These are phyloP conservation scores for Busseola fusca DNA, from an alignment of 2,888 invertebrate species.

Conservation along the genomic window DNA sequence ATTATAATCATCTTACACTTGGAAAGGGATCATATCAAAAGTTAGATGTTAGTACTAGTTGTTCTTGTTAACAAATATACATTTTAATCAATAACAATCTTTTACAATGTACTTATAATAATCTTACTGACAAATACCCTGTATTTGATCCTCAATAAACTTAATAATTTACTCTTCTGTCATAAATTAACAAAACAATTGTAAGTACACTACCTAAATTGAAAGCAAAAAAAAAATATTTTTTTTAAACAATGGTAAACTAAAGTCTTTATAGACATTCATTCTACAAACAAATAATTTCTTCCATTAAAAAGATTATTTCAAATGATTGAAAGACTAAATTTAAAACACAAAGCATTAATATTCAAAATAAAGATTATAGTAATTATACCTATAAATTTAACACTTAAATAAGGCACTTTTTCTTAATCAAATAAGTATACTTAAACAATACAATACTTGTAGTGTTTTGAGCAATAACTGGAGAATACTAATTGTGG, in stretches of 20 bases:
- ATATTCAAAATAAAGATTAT: slow-evolving; percentile 14
- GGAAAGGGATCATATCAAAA: slow-evolving; percentile 23
- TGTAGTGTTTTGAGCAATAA: slow-evolving; percentile 46
- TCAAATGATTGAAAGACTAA: background rate
- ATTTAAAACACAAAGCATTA: slow-evolving; percentile 1
- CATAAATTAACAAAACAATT: slow-evolving; percentile 36
- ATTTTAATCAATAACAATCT: slow-evolving; percentile 29
- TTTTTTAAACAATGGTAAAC: slow-evolving; percentile 25
- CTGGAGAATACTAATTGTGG: slow-evolving; percentile 6
- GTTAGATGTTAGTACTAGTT: slow-evolving; percentile 12
- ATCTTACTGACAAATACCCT: slow-evolving; percentile 29
- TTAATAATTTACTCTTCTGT: slow-evolving; percentile 39
- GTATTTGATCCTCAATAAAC: slow-evolving; percentile 36
- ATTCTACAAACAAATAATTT: slow-evolving; percentile 27
- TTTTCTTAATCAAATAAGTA: slow-evolving; percentile 54
- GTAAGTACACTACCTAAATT: background rate
- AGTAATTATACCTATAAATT: slow-evolving; percentile 23
- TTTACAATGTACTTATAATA: slow-evolving; percentile 17
- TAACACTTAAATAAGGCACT: slow-evolving; percentile 53
- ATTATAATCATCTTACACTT: slow-evolving; percentile 28
- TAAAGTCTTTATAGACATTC: slow-evolving; percentile 6
- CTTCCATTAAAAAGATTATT: slow-evolving; percentile 40
- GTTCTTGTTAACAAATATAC: slow-evolving; percentile 31
- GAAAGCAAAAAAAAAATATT: slow-evolving; percentile 3
- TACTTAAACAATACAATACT: slow-evolving; percentile 47